Conservation (phyloP, 2,888 invertebrate genomes). For the Eretmocerus hayati region DNA sequence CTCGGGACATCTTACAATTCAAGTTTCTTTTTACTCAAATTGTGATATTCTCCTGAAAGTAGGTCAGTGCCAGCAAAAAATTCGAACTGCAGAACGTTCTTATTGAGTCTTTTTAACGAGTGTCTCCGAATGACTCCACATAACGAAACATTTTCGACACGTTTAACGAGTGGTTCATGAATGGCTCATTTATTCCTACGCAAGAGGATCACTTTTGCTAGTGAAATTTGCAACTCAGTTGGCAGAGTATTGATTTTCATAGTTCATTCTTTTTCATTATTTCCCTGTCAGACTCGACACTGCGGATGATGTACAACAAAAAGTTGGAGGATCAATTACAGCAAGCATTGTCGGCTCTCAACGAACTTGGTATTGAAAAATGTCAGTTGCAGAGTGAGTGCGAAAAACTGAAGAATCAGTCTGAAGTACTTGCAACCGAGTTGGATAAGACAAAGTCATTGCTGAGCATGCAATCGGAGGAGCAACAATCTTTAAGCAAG, state of each 20-base stretch:
- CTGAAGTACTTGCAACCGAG: background rate
- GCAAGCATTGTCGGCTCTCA: background rate
- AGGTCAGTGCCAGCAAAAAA: too few species aligned
- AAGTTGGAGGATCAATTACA: constrained; percentile 6
- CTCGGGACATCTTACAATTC: too few species aligned
- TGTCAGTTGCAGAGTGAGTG: constrained; percentile 3
- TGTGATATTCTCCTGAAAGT: too few species aligned
- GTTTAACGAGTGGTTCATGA: background rate
- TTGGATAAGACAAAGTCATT: background rate
- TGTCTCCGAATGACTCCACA: too few species aligned
- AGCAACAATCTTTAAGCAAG: background rate
- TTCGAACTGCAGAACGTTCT: too few species aligned
- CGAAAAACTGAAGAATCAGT: background rate
- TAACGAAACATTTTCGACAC: background rate
- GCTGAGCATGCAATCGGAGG: background rate
- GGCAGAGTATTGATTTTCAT: too few species aligned
- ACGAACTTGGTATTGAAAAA: constrained; percentile 5
- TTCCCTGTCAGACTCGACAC: background rate
- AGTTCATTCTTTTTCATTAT: too few species aligned
- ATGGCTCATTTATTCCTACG: too few species aligned
- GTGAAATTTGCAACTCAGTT: too few species aligned
- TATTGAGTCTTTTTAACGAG: too few species aligned
- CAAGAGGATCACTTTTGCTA: too few species aligned
- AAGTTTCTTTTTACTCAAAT: too few species aligned
- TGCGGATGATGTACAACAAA: background rate